Base-by-base conservation (phyloP, 2,113 vertebrate genomes). In the Oncorhynchus nerka region DNA sequence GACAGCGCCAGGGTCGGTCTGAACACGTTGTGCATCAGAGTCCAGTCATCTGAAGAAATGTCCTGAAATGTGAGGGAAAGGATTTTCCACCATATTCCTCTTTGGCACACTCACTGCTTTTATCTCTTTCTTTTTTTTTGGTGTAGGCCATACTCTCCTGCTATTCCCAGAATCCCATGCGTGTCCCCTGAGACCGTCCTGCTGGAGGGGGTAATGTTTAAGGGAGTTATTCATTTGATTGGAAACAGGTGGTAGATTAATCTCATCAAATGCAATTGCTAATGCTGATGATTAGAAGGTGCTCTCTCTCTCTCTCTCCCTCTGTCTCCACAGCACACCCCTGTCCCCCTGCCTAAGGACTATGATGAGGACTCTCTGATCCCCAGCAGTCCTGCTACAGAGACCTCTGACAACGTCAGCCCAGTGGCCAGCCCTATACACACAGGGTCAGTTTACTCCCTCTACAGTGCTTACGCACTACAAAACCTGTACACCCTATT, bases 401-500 rank as follows among this genome's bases (percentile, higher is more conserved):
- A 99, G 91, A 99, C 98, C 30, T 99, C 97, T 0, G 97, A 99
- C 80, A 99, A 99, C 80, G 97, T 99, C 92, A 99, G 98, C 88
- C 98, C 98, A 0, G 96, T 99, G 88, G 97, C 98, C 87, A 99
- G 98, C 82, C 98, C 98, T 0, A 97, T 99, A 73, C 97, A 99
- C 92, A 99, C 98, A 20, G 96, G 96, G 96, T 97, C 77, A 95
- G 95, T 85, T 28, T 6, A 74, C n/a, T 68, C 59, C 26, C 51
- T 45, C 39, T 45, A 45, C 39, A 55, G 9, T 55, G 16, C 15
- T 55, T 55, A 55, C 1, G 9, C 12, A 13, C 12, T 55, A 15
- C 51, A 55, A 19, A 15, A 55, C 1, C 16, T 55, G 16, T 55
- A 19, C 51, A 55, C 3, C 4, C 51, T 55, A 55, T 19, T 55